phyloP scores from a whole-genome alignment of 2,797 vertebrate genomes.

The Holocentrus rufus region DNA sequence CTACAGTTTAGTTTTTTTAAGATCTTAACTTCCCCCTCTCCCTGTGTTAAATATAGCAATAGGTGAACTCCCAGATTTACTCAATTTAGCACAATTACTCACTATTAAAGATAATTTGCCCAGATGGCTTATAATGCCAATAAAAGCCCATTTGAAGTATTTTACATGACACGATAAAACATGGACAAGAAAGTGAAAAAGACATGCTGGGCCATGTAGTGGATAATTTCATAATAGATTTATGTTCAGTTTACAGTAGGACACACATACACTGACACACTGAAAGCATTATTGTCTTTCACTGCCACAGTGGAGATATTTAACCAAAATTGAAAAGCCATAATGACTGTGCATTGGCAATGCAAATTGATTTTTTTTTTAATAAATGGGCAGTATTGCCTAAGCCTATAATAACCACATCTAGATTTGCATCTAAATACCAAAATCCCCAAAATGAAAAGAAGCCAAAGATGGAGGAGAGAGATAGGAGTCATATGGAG shows the following conservation, averaged over 20 bases:
- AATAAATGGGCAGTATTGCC: conserved; percentile 11
- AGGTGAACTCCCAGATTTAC: conserved; percentile 53
- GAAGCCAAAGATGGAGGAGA: conserved; percentile 52
- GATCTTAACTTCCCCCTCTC: not conserved
- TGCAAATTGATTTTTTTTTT: not conserved
- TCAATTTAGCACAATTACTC: conserved; percentile 73
- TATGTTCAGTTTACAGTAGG: not conserved
- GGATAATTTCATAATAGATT: not conserved
- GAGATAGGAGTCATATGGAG: conserved; percentile 45
- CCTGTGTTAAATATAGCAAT: conserved; percentile 62
- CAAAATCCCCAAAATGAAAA: conserved; percentile 44
- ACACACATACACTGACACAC: not conserved
- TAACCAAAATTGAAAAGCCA: not conserved
- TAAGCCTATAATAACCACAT: conserved; percentile 44
- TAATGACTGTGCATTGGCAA: not conserved
- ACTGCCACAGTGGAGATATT: conserved; percentile 26
- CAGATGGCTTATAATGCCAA: conserved; percentile 53
- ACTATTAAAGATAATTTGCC: conserved; percentile 34
- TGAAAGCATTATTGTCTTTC: not conserved
- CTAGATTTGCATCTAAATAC: conserved; percentile 51
- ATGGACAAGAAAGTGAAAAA: conserved; percentile 14
- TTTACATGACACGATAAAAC: not conserved
- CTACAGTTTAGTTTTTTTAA: conserved; percentile 22
- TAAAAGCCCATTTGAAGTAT: conserved; percentile 53
- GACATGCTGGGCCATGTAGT: not conserved